A percentile compares a stretch with the other conserved stretches of the same genome.
Conservation (phyloP, 1,140 invertebrate genomes). For the Akabosia matsudoensis region DNA sequence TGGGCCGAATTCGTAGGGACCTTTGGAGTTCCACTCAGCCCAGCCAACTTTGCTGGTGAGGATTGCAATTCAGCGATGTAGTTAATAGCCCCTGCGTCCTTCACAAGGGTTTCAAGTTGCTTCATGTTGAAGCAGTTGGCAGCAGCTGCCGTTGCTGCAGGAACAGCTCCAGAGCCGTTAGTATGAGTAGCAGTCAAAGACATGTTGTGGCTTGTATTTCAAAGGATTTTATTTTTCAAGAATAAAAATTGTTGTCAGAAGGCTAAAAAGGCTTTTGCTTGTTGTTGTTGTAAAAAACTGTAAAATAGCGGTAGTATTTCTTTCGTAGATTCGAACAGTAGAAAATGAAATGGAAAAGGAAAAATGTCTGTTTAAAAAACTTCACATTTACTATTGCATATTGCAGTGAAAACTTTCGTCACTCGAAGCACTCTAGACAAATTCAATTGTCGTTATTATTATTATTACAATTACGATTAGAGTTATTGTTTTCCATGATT, state of each 20-base stretch:
- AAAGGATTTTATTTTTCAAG: background rate
- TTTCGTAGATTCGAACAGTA: no score
- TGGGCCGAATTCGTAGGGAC: background rate
- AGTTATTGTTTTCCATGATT: slow-evolving; percentile 12
- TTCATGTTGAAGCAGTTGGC: slow-evolving; percentile 21
- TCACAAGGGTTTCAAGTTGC: slow-evolving; percentile 2
- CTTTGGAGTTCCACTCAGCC: background rate
- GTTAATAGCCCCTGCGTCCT: slow-evolving; percentile 5
- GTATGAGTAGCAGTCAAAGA: background rate
- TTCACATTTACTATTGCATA: background rate
- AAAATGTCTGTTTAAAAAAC: background rate
- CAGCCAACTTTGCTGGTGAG: background rate
- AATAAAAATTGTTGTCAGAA: background rate
- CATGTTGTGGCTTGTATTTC: background rate
- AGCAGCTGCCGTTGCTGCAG: background rate
- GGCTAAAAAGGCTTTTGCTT: no score
- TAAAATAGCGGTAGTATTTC: no score
- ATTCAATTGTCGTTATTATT: background rate
- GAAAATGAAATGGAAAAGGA: background rate
- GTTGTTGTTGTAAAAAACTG: no score
- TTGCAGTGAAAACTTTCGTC: background rate
- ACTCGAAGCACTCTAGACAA: background rate
- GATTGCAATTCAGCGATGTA: background rate
- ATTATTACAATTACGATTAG: background rate
- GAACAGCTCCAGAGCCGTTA: background rate